Conservation (phyloP, 2,113 vertebrate genomes). For the Oreochromis tanganicae region DNA sequence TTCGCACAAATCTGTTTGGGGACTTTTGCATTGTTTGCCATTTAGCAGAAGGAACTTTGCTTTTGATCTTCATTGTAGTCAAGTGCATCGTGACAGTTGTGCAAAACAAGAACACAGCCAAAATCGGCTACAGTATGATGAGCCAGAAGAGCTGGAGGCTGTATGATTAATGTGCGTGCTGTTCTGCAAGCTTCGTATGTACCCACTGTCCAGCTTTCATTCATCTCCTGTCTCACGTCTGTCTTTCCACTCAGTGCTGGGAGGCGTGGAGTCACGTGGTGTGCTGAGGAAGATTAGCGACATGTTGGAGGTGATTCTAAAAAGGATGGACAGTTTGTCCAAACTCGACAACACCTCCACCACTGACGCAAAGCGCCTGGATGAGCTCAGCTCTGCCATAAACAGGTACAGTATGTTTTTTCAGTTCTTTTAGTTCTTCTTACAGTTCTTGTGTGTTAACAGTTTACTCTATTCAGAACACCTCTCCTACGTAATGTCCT, state of each 20-base stretch:
- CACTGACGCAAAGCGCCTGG: conserved; percentile 78
- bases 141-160: not conserved
- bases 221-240: not conserved
- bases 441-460: not conserved
- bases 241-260: conserved; percentile 76
- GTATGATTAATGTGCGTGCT: not conserved
- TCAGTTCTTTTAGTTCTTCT: not conserved
- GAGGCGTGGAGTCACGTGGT: conserved; percentile 85
- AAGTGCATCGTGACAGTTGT: not conserved
- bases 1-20: not conserved
- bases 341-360: conserved; percentile 81
- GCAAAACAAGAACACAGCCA: not conserved
- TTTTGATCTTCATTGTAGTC: not conserved
- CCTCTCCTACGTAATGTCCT: not conserved
- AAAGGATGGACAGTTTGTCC: conserved; percentile 87
- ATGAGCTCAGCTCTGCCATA: conserved; percentile 75
- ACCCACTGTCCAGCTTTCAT: not conserved
- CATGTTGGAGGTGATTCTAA: conserved; percentile 93
- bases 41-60: not conserved
- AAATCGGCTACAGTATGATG: not conserved
- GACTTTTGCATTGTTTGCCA: not conserved
- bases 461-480: not conserved
- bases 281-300: conserved; percentile 93
- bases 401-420: conserved; percentile 76
- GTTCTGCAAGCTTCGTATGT: not conserved